Evolutionary conservation across 2,888 invertebrate genomes (phyloP).

Genomic region (Tuta absoluta): DNA sequence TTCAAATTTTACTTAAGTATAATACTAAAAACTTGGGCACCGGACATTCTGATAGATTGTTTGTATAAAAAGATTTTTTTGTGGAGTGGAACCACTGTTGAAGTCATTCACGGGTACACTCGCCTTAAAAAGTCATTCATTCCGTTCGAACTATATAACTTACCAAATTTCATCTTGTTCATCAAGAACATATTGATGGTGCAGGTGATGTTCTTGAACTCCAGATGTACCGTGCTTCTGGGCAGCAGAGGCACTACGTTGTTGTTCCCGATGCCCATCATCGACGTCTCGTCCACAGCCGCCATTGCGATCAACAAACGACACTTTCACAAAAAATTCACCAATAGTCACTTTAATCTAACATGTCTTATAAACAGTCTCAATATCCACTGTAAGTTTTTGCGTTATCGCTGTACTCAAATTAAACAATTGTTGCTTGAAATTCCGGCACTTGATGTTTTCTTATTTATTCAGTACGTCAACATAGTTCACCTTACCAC

Average conservation of each 20-base stretch:
- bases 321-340: slow-evolving; percentile 41
- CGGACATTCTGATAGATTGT: too few relatives aligned
- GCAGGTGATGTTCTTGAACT: slow-evolving; percentile 86
- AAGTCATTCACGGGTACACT: too few relatives aligned
- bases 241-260: slow-evolving; percentile 69
- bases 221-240: slow-evolving; percentile 84
- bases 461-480: background rate
- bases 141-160: too few relatives aligned
- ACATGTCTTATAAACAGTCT: background rate
- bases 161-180: slow-evolving; percentile 81
- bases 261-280: slow-evolving; percentile 60
- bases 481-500: background rate
- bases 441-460: background rate
- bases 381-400: background rate
- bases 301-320: slow-evolving; percentile 51
- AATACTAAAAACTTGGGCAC: too few relatives aligned
- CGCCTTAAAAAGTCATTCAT: too few relatives aligned
- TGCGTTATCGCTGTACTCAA: background rate
- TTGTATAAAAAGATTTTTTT: too few relatives aligned
- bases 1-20: too few relatives aligned
- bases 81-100: too few relatives aligned
- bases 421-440: background rate
- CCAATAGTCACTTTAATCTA: slow-evolving; percentile 14
- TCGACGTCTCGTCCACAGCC: slow-evolving; percentile 51
- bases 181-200: slow-evolving; percentile 81